Evolutionary conservation across 2,113 vertebrate genomes (phyloP).

Genomic region (Gavia stellata): DNA sequence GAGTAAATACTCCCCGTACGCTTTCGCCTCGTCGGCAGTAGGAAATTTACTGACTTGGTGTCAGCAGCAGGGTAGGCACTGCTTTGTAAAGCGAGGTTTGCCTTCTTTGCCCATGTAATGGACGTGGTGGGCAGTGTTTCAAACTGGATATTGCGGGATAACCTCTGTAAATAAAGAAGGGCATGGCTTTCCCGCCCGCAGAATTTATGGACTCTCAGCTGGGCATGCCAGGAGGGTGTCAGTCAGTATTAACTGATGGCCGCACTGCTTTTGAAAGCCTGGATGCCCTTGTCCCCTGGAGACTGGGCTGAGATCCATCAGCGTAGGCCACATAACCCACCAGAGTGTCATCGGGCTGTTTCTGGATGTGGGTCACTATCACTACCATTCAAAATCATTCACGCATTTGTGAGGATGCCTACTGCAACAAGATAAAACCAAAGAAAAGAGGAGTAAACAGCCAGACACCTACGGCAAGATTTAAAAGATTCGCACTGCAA

Average conservation of each 20-base stretch:
- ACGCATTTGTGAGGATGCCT: background rate
- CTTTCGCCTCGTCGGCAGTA: background rate
- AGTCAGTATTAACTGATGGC: background rate
- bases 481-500: fast-evolving
- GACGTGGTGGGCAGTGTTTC: background rate
- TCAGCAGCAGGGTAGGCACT: background rate
- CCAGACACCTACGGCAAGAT: background rate
- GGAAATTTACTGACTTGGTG: background rate
- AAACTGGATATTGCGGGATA: background rate
- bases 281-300: background rate
- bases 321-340: background rate
- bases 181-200: background rate
- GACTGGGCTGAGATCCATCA: background rate
- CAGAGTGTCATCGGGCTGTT: fast-evolving
- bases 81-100: background rate
- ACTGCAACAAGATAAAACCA: background rate
- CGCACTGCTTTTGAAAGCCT: background rate
- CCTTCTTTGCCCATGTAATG: background rate
- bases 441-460: background rate
- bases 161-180: background rate
- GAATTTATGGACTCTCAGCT: background rate
- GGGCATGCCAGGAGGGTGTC: background rate
- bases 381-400: background rate
- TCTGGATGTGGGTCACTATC: background rate
- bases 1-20: background rate